Base-by-base conservation (phyloP, 2,113 vertebrate species). In the Marmota flaviventris region DNA sequence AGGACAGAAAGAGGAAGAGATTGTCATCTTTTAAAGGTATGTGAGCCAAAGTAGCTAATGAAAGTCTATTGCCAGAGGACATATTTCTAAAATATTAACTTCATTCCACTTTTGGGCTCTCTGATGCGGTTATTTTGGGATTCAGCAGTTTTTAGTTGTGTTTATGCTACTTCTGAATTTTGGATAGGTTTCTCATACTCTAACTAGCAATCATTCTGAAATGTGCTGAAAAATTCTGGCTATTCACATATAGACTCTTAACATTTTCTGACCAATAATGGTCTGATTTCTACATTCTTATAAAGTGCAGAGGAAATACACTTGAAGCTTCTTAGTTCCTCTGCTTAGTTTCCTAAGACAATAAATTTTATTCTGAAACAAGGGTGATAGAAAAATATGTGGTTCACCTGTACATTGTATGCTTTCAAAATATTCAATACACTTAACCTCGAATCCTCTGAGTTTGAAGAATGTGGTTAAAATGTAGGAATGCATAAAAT, bases 281-380 rank as follows among this genome's bases (percentile, higher is more conserved):
- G 24, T 83, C 5, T 2, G 0, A 78, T 92, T 29, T 88, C 53
- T 85, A 25, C 45, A 24, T 12, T 6, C 17, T 13, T 51, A 6
- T 89, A 84, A 90, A 61, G 29, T 79, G 76, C 4, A 93, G 48
- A 85, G 2, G 8, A 91, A 91, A 81, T 75, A n/a, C 58, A 89
- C 34, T 5, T 51, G 9, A 3, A 20, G 0, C 10, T 94, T 61
- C 6, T 73, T 48, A 93, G 72, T 27, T 94, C 48, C 84, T 85
- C 17, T 51, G 9, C n/a, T 93, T 95, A 91, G 76, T 56, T 91
- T 97, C 65, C 34, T 96, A 94, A 18, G 96, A 93, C 67, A 76
- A 77, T 82, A 34, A 65, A 58, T 16, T 93, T 10, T 11, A 20
- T 85, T 32, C 3, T n/a, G 1, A 69, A 78, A 58, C 2, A 89